phyloP scores from a whole-genome alignment of 2,888 invertebrate species.

The Icerya purchasi region DNA sequence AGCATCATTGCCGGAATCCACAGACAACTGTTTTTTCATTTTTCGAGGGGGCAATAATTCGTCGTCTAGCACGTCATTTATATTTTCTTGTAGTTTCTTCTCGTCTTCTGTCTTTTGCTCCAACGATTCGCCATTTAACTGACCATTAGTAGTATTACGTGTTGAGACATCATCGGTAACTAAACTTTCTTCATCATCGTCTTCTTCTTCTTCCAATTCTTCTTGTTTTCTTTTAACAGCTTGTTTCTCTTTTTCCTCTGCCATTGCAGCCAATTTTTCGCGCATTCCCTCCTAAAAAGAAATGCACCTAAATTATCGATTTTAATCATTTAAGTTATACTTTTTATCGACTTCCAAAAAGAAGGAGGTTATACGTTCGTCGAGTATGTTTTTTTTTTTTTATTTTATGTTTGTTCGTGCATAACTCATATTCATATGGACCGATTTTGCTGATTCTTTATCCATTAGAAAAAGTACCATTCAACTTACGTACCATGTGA shows the following conservation, averaged over 20 bases:
- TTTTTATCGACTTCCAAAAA: too few relatives aligned
- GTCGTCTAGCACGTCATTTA: neutral
- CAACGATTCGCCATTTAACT: neutral
- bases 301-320: too few relatives aligned
- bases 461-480: too few relatives aligned
- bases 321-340: too few relatives aligned
- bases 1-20: conserved; percentile 78
- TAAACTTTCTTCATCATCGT: conserved; percentile 19
- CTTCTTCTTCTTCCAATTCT: conserved; percentile 27
- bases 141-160: neutral
- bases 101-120: neutral
- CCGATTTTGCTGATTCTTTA: too few relatives aligned
- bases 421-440: too few relatives aligned
- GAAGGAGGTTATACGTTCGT: too few relatives aligned
- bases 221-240: conserved; percentile 30
- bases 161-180: neutral
- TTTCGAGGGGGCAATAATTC: conserved; percentile 1
- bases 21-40: conserved; percentile 37
- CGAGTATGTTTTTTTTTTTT: too few relatives aligned
- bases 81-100: neutral
- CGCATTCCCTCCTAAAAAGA: conserved; percentile 66
- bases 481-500: too few relatives aligned
- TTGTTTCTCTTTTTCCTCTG: conserved; percentile 36
- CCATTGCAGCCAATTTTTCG: conserved; percentile 46
- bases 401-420: too few relatives aligned